Evolutionary conservation across 2,888 invertebrate species (phyloP), one percentile per base, ranked within the genome.

Genomic region (Eupsilia transversa): DNA sequence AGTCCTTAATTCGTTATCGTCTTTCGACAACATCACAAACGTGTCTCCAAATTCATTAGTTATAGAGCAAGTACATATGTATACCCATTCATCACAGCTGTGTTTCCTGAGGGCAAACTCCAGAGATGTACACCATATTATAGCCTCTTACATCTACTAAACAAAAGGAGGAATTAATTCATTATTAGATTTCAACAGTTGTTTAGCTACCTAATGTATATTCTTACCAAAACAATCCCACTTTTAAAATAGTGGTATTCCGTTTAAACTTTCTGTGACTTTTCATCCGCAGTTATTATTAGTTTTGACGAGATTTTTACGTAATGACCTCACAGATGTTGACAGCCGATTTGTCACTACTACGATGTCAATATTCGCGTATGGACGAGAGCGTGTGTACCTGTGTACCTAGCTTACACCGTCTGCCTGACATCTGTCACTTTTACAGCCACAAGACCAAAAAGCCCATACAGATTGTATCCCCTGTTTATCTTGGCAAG

Each of bases 401-500:
- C n/a, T n/a, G 17, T 30, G 30, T 56, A 30, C 56, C 20, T n/a
- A 33, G 2, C 6, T 7, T 6, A 35, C n/a, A 33, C 12, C 33
- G 20, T 43, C 12, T 20, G 2, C 9, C 49, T 52, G 33, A 52
- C 57, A 61, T 54, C 54, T 46, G 30, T 78, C 30, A 43, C 30
- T 59, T 72, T 73, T 41, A 73, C 30, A 20, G 30, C 38, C 1
- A 23, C 27, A 38, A 38, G 30, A 77, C 59, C 9, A 38, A n/a
- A 66, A 30, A 61, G 17, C 14, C 33, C n/a, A 54, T 35, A 56
- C 27, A 73, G 73, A 61, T 61, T 66, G 30, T 72, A 66, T 66
- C 60, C 73, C 65, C 49, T 74, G 66, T 63, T 78, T 74, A 79
- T 79, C 77, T 61, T 30, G 3, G 30, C 23, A 35, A 52, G 66